A percentile compares a stretch with the other conserved stretches of the same genome.
These are phyloP conservation scores for Blennius ocellaris DNA, from an alignment of 2,113 vertebrate species.

Conservation along the genomic window DNA sequence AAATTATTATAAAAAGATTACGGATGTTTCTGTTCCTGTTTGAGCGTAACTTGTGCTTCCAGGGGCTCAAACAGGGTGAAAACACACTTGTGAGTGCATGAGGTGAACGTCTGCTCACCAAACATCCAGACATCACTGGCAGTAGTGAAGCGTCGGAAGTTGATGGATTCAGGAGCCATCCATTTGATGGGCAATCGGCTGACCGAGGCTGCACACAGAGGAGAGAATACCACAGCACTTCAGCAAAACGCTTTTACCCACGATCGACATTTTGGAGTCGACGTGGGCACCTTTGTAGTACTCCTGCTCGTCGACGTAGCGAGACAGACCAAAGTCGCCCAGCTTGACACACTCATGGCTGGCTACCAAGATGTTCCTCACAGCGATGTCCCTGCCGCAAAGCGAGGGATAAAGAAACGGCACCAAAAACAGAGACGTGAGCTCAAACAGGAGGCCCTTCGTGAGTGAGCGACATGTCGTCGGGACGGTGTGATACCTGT, in stretches of 20 bases:
- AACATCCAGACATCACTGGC: conserved; percentile 98
- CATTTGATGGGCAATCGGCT: conserved; percentile 95
- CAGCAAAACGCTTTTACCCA: no score
- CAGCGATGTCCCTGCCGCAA: conserved; percentile 90
- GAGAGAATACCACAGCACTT: neutral
- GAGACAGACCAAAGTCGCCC: conserved; percentile 95
- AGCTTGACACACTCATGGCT: conserved; percentile 89
- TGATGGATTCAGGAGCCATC: conserved; percentile 98
- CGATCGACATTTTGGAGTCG: no score
- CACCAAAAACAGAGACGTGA: no score
- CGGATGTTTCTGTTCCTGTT: no score
- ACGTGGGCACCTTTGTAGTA: conserved; percentile 92
- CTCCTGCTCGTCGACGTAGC: conserved; percentile 93
- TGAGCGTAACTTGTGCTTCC: no score
- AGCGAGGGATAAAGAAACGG: accelerated
- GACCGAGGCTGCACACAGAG: conserved; percentile 84
- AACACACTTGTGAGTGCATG: no score
- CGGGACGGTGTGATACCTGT: conserved; percentile 83
- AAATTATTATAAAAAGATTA: no score
- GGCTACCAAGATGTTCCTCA: conserved; percentile 92
- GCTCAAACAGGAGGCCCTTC: no score
- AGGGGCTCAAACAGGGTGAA: no score
- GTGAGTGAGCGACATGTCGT: no score
- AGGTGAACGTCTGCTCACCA: conserved; percentile 79
- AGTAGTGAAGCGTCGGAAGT: conserved; percentile 94